phyloP scores from a whole-genome alignment of 2,113 vertebrate genomes.

The Athene noctua region DNA sequence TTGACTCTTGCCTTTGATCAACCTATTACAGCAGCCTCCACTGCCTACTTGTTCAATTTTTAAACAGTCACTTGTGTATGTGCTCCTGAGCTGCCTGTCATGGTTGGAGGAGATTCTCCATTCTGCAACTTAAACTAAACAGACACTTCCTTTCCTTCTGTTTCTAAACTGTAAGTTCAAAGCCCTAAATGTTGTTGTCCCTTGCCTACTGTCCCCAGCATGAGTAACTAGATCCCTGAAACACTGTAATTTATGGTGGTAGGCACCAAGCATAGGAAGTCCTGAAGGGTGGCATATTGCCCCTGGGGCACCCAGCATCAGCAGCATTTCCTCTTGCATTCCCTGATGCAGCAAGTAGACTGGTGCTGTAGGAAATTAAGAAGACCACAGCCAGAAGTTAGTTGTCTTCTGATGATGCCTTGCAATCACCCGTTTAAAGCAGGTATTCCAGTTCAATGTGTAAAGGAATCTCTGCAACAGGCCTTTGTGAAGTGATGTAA shows the following conservation, averaged over 20 bases:
- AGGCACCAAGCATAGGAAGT: not conserved
- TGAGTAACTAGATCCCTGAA: not conserved
- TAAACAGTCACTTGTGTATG: constrained; percentile 48
- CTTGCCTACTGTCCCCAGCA: not conserved
- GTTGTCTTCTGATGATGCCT: not conserved
- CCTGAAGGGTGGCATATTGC: not conserved
- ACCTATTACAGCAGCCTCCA: constrained; percentile 22
- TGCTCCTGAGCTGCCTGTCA: constrained; percentile 48
- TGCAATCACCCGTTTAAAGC: not conserved
- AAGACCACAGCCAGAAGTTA: not conserved
- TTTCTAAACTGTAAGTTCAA: constrained; percentile 20
- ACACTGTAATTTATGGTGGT: accelerated
- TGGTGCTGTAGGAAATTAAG: not conserved
- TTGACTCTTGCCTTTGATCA: constrained; percentile 53
- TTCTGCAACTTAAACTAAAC: constrained; percentile 8
- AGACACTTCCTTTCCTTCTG: not conserved
- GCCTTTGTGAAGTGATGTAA: not conserved
- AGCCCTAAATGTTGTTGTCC: not conserved
- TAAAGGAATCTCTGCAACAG: not conserved
- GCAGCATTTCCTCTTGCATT: not conserved
- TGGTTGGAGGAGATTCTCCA: constrained; percentile 12
- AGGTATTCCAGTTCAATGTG: not conserved
- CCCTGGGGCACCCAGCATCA: not conserved
- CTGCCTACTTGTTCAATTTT: constrained; percentile 53
- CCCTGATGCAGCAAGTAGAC: not conserved